A percentile compares a stretch with the other conserved stretches of the same genome.
Conservation (phyloP, 1,140 invertebrate species). For the Chrysopa pallens region DNA sequence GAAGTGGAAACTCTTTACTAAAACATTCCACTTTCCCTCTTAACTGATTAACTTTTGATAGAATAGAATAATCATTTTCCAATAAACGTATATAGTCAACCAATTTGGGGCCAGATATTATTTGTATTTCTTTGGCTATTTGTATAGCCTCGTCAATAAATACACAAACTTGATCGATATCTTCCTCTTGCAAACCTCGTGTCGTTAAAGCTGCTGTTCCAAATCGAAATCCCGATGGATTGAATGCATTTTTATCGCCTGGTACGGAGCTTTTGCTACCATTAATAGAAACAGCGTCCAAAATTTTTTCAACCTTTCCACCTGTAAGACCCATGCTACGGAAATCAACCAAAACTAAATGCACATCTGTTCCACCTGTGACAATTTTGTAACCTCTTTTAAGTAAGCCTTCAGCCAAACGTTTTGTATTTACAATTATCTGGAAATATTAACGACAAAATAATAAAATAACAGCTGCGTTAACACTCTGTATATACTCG, state of each 20-base stretch:
- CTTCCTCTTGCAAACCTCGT: conserved; percentile 66
- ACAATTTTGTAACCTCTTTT: conserved; percentile 52
- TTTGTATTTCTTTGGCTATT: conserved; percentile 46
- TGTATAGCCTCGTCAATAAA: conserved; percentile 72
- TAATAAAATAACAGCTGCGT: too few relatives aligned
- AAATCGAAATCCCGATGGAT: conserved; percentile 83
- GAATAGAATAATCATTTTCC: conserved; percentile 36
- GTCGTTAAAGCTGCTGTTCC: conserved; percentile 91
- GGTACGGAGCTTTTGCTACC: conserved; percentile 97
- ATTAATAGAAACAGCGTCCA: conserved; percentile 85
- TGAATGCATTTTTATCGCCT: conserved; percentile 88
- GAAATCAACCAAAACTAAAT: conserved; percentile 66
- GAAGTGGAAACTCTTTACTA: conserved; percentile 60
- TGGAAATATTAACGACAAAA: too few relatives aligned
- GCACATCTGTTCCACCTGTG: conserved; percentile 76
- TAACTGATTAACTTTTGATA: conserved; percentile 39
- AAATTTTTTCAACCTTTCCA: conserved; percentile 66
- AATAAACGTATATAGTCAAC: conserved; percentile 65
- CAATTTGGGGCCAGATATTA: conserved; percentile 55
- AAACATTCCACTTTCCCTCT: conserved; percentile 55
- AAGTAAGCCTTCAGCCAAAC: conserved; percentile 40
- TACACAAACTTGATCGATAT: conserved; percentile 71
- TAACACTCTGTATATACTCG: too few relatives aligned
- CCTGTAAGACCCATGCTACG: conserved; percentile 59
- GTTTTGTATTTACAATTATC: conserved; percentile 60